phyloP scores from a whole-genome alignment of 1,140 invertebrate genomes.

The Caenorhabditis latens region DNA sequence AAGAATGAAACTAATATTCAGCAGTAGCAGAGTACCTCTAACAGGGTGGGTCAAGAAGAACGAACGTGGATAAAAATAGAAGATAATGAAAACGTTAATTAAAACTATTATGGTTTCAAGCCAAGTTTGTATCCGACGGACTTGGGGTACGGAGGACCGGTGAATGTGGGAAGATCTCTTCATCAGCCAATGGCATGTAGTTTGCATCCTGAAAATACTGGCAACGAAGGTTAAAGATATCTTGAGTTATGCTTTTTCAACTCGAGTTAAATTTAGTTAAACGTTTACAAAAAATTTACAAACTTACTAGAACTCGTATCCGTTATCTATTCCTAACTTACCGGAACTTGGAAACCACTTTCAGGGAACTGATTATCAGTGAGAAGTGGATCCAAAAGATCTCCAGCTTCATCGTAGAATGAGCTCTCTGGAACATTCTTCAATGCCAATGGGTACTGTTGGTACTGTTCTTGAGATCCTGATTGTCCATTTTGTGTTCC shows the following conservation, averaged over 20 bases:
- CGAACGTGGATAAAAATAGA: background rate
- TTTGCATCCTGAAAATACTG: conserved; percentile 25
- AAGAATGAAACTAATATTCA: too few species aligned
- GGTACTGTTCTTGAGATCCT: background rate
- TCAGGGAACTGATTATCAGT: background rate
- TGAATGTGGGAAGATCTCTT: conserved; percentile 23
- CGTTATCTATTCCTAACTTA: background rate
- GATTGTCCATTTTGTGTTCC: background rate
- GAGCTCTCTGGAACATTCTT: background rate
- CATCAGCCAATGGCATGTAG: background rate
- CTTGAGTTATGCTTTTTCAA: too few species aligned
- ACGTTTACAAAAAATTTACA: too few species aligned
- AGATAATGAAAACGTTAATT: background rate
- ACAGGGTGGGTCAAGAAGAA: too few species aligned
- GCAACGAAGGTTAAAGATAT: too few species aligned
- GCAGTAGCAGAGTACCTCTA: too few species aligned
- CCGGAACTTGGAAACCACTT: conserved; percentile 1
- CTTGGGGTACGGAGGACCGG: conserved; percentile 23
- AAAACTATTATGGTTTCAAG: background rate
- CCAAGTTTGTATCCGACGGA: conserved; percentile 11
- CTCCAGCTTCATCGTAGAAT: background rate
- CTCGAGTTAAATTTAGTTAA: too few species aligned
- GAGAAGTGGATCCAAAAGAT: conserved; percentile 16
- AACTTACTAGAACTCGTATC: too few species aligned
- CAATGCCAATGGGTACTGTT: conserved; percentile 3